Evolutionary conservation across 1,140 invertebrate genomes (phyloP), one percentile per base, ranked within the genome.

Genomic region (Xylocopa sonorina): DNA sequence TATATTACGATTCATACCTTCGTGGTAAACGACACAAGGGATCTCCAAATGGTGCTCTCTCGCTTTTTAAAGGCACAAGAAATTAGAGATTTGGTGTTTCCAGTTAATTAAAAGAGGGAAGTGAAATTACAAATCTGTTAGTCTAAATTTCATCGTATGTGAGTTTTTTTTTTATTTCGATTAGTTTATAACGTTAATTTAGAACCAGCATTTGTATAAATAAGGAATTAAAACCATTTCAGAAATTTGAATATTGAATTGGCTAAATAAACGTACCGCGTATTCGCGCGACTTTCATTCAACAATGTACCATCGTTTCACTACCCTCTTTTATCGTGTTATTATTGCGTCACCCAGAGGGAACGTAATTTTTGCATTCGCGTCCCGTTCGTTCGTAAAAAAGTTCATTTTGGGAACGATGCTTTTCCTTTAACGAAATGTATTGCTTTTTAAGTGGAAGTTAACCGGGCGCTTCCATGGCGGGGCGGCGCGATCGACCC

Each of bases 361-460:
- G 7, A 12, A 10, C 6, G 12, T 50, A 58, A 77, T 58, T 77
- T 46, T 60, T 32, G 41, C 60, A 69, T 41, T 2, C 3, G 16
- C n/a, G 53, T 60, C 34, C 21, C 38, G 6, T 24, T 32, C 32
- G 43, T 5, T 5, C 43, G 7, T 9, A 3, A 58, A 63, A 29
- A 55, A 21, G n/a, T 27, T 1, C 32, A 6, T 50, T 55, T 53
- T 24, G 16, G 1, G 18, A 38, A 32, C 46, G 9, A 76, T 57
- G 58, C 48, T 58, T 69, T 41, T 46, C 43, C 4, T 41, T 38
- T n/a, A n/a, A 74, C 9, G 58, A 50, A 51, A 27, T 73, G 51
- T 74, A 74, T 74, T 64, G 72, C 18, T n/a, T 38, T 74, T 64
- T 74, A 53, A 74, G 58, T 74, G 46, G 32, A 38, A 41, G 48